Base-by-base conservation (phyloP, 2,888 invertebrate genomes). In the Lamellibrachia satsuma region DNA sequence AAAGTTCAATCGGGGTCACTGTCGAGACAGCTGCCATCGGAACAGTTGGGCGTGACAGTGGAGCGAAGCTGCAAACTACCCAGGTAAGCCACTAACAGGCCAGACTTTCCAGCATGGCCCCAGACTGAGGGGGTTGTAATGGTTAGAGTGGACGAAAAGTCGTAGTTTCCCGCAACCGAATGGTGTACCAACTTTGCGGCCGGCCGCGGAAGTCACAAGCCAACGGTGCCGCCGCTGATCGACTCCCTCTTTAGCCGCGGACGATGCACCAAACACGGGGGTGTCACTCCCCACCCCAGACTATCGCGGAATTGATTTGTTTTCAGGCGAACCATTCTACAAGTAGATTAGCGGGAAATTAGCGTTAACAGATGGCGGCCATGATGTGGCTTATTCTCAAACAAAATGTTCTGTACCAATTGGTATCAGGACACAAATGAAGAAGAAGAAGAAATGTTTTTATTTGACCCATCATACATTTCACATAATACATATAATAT, bases 1-100 rank as follows among this genome's bases (percentile, higher is more conserved):
- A 22, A 15, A 75, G 75, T 75, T 75, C 75, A 75, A 75, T 75
- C 75, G 75, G 75, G 75, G 75, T 75, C 75, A 75, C 75, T 75
- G 75, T 22, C 22, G 6, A n/a, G n/a, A n/a, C 75, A n/a, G 75
- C 75, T n/a, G 75, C n/a, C 75, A 75, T 39, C 39, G 39, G 39
- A 75, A 75, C 75, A 15, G 75, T 75, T 22, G 75, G 75, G 75
- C 75, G 75, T 75, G 75, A 75, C 75, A 75, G 75, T 75, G 6
- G 75, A 75, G 15, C 75, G 75, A 75, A 75, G 22, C 75, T 75
- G 0, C 75, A 75, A 75, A 75, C 75, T 39, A 75, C 75, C 75
- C 15, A 75, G 75, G 75, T 75, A 75, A 75, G 75, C 15, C 75
- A 75, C 22, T 6, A 22, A 2, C 2, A 8, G 75, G n/a, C n/a